Base-by-base conservation (phyloP, 2,113 vertebrate genomes). In the Symphodus melops region DNA sequence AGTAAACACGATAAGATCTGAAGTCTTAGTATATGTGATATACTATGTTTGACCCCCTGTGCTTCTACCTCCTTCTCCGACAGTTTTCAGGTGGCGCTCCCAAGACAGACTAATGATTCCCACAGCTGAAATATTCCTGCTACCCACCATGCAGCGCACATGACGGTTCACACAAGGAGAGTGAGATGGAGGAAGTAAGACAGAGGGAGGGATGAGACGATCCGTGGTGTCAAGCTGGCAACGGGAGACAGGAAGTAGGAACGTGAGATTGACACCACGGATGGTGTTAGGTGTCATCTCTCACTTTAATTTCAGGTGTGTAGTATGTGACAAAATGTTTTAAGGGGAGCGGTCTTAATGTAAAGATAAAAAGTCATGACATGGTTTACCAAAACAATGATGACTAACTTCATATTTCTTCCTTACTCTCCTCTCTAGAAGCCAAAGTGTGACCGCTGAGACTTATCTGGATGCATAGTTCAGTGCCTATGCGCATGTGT, bases 11-110 rank as follows among this genome's bases (percentile, higher is more conserved):
- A 33, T 5, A 33, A 33, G 28, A 33, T 33, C 28, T 33, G 6
- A 33, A 33, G 28, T 33, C 28, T 33, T 33, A 33, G 28, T 5
- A 33, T 33, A 33, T 33, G 28, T 33, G 28, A 33, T 33, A 6
- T 33, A 21, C 21, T 52, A 23, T 62, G 66, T 71, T 51, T 86
- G 4, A 33, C 28, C 28, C 28, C 59, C 52, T 5, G 62, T 56
- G 57, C 51, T 80, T 72, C 72, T 66, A 68, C 68, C 75, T 76
- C 54, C 56, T 66, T 58, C 46, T 49, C 57, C 75, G 70, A 81
- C 80, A 83, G 63, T 72, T 86, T 82, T 68, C 85, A 87, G 62
- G 75, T 79, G 62, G 65, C 68, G 53, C 68, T 72, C 77, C 57
- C 72, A 20, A 36, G 54, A 68, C 67, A 65, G 60, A 77, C 64